Percentiles rank a stretch among this genome's conserved stretches.
Conservation (phyloP, 2,888 invertebrate genomes). For the Agrochola lychnidis region DNA sequence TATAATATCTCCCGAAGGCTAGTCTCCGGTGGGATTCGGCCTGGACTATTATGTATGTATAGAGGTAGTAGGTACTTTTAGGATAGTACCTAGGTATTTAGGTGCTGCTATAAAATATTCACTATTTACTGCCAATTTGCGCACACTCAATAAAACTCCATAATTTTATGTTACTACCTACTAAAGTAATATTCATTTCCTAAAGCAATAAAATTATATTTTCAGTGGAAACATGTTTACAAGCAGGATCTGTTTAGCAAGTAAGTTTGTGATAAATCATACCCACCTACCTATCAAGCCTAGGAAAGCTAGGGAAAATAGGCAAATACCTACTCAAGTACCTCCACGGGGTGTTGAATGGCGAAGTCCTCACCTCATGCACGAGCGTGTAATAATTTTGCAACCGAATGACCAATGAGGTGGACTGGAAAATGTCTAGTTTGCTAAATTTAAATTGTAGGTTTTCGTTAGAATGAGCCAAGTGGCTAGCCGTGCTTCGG, state of each 20-base stretch:
- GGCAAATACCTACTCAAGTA: background rate
- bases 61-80: background rate
- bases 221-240: slow-evolving; percentile 35
- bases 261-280: slow-evolving; percentile 40
- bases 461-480: too few relatives aligned
- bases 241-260: slow-evolving; percentile 34
- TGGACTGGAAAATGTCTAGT: too few relatives aligned
- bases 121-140: slow-evolving; percentile 8
- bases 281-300: too few relatives aligned
- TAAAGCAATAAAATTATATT: background rate
- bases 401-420: too few relatives aligned
- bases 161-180: slow-evolving; percentile 22
- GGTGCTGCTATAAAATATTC: background rate
- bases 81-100: background rate
- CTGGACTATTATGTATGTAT: background rate
- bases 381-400: too few relatives aligned
- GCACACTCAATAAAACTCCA: slow-evolving; percentile 67
- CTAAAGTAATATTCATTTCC: slow-evolving; percentile 2
- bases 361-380: too few relatives aligned
- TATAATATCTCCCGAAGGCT: background rate
- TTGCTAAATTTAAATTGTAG: too few relatives aligned
- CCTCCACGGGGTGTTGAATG: too few relatives aligned
- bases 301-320: background rate
- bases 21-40: background rate
- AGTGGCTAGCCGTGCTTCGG: too few relatives aligned